phyloP scores from a whole-genome alignment of 2,888 invertebrate genomes.

The Spisula subtruncata region DNA sequence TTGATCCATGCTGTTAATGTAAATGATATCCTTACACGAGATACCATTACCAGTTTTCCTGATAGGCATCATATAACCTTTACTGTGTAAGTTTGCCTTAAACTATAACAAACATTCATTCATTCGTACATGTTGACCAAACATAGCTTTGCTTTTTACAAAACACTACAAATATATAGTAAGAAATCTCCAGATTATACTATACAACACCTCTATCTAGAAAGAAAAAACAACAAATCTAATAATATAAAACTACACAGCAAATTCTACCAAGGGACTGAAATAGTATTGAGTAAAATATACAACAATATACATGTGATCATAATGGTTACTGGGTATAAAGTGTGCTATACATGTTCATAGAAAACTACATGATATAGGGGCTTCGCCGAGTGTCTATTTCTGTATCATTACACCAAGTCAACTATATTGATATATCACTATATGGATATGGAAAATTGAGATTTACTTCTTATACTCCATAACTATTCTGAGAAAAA shows the following conservation, averaged over 20 bases:
- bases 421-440: too few species aligned
- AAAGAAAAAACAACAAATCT: not conserved
- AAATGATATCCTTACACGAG: too few species aligned
- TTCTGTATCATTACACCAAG: too few species aligned
- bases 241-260: slow-evolving; percentile 5
- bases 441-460: too few species aligned
- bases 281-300: not conserved
- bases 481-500: too few species aligned
- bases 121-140: not conserved
- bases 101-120: not conserved
- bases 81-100: too few species aligned
- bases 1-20: too few species aligned
- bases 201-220: not conserved
- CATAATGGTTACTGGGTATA: not conserved
- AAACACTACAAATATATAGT: not conserved
- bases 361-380: not conserved
- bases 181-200: not conserved
- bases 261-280: slow-evolving; percentile 2
- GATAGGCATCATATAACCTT: too few species aligned
- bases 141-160: not conserved
- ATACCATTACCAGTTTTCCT: too few species aligned
- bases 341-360: not conserved
- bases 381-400: too few species aligned
- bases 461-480: too few species aligned
- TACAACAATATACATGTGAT: not conserved